A percentile compares a stretch with the other conserved stretches of the same genome.
These are phyloP conservation scores for Heliconius himera DNA, from an alignment of 1,140 invertebrate genomes.

Conservation along the genomic window DNA sequence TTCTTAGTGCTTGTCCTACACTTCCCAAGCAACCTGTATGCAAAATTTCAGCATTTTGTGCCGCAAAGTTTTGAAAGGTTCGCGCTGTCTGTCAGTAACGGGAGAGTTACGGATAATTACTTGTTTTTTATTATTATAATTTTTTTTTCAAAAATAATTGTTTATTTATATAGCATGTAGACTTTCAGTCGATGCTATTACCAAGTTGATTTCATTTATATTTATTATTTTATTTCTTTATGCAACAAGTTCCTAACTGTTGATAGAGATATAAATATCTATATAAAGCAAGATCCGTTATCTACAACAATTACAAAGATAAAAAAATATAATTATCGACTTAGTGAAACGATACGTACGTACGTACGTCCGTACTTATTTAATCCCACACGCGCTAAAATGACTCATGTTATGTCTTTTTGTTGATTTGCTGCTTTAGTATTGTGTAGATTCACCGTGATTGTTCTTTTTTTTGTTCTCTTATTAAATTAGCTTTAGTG, in stretches of 20 bases:
- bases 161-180: too few relatives aligned
- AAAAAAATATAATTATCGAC: neutral
- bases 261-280: neutral
- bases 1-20: too few relatives aligned
- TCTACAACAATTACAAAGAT: neutral
- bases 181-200: too few relatives aligned
- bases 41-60: too few relatives aligned
- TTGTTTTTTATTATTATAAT: too few relatives aligned
- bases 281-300: neutral
- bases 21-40: too few relatives aligned
- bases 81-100: too few relatives aligned
- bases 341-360: conserved; percentile 7
- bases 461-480: neutral
- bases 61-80: too few relatives aligned
- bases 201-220: too few relatives aligned
- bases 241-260: neutral
- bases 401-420: conserved; percentile 13
- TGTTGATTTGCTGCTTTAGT: neutral
- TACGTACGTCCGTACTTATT: neutral
- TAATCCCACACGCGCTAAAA: conserved; percentile 8
- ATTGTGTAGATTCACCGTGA: neutral
- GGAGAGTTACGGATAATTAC: too few relatives aligned
- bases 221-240: conserved; percentile 2
- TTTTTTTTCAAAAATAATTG: too few relatives aligned
- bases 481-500: neutral